Evolutionary conservation across 2,888 invertebrate genomes (phyloP), one percentile per base, ranked within the genome.

Genomic region (Nomada goodeniana): DNA sequence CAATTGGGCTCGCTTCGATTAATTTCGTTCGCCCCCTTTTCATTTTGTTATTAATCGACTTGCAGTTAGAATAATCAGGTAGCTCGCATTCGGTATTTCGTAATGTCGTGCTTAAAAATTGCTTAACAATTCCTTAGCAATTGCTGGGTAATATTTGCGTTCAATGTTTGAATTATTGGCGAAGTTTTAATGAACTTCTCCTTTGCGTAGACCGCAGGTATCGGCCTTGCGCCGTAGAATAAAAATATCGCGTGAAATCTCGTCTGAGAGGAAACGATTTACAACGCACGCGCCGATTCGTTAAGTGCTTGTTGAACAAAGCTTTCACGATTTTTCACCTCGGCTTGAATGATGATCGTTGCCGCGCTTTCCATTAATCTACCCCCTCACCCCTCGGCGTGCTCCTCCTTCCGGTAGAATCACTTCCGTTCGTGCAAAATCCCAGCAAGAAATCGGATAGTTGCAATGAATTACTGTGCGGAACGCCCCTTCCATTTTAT

Each of bases 321-420:
- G 76, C 77, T 78, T 55, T n/a, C 60, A 61, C 82, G 76, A 86
- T 87, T 80, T 85, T 87, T 83, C 82, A 87, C 71, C 70, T 75
- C 75, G 72, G 67, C 77, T 73, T 68, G 74, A 76, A 84, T 80
- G 86, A 86, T 80, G 77, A 86, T 83, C 59, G 75, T 83, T 76
- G 76, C 68, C 72, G 64, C 59, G 76, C 71, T 80, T 86, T 77
- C 84, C 88, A 89, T 89, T 89, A 86, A 89, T 89, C 84, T 82
- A 44, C 59, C 64, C 76, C 57, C 18, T 60, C 67, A 2, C 60
- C 76, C 75, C 18, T n/a, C 26, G 0, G 63, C 26, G 72, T 26
- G 26, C 26, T 70, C 57, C 60, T 74, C 70, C 60, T 72, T 76
- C n/a, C 76, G 67, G 61, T 73, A 60, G 75, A 75, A 75, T 71